Evolutionary conservation across 2,113 vertebrate species (phyloP).

Genomic region (Microtus richardsoni): DNA sequence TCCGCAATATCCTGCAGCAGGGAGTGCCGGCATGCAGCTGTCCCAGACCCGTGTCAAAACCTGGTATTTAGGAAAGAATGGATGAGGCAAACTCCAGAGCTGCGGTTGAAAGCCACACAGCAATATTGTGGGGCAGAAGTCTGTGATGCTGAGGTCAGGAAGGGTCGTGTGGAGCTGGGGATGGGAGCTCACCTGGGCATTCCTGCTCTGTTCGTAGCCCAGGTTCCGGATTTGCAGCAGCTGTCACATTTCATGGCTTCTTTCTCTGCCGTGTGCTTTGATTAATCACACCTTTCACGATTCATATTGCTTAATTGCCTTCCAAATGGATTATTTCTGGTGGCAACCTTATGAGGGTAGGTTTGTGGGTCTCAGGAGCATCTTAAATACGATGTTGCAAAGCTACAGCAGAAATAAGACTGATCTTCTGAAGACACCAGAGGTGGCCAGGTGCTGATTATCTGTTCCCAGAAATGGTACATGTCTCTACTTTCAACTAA

Average conservation of each 20-base stretch:
- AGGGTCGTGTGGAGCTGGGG: neutral
- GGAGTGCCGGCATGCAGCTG: neutral
- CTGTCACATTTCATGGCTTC: neutral
- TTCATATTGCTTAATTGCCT: conserved; percentile 23
- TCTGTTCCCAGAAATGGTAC: neutral
- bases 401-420: neutral
- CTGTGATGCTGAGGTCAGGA: neutral
- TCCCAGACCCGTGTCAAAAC: accelerated
- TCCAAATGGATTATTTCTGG: conserved; percentile 51
- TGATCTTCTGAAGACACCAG: neutral
- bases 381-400: neutral
- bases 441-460: accelerated
- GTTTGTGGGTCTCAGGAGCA: conserved; percentile 13
- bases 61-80: accelerated
- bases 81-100: neutral
- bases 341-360: neutral
- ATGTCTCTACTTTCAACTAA: neutral
- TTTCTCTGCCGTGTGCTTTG: conserved; percentile 10
- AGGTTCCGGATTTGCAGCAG: neutral
- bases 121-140: accelerated
- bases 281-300: conserved; percentile 12
- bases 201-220: neutral
- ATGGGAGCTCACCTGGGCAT: accelerated
- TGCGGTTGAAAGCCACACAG: accelerated
- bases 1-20: too few relatives aligned